Evolutionary conservation across 2,113 vertebrate species (phyloP).

Genomic region (Trematocara zebra): DNA sequence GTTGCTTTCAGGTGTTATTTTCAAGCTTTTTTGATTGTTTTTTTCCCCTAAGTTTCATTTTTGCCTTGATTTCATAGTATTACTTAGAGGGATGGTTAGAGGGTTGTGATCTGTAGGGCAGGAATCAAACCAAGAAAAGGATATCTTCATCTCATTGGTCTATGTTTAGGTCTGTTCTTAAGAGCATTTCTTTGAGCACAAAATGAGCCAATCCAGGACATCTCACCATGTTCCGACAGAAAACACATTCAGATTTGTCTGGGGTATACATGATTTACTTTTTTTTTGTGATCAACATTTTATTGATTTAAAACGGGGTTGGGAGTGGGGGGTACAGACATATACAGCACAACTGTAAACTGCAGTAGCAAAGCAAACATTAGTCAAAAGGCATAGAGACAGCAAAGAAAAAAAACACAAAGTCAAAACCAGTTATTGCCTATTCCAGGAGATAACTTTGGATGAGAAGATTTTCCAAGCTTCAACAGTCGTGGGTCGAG

Average conservation of each 20-base stretch:
- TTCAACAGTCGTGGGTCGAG: too few relatives aligned
- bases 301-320: too few relatives aligned
- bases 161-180: neutral
- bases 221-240: accelerated
- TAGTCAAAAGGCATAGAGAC: too few relatives aligned
- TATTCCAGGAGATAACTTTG: too few relatives aligned
- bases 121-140: neutral
- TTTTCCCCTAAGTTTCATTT: neutral
- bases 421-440: too few relatives aligned
- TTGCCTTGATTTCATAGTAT: neutral
- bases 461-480: too few relatives aligned
- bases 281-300: too few relatives aligned
- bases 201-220: neutral
- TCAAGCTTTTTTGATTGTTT: neutral
- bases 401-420: too few relatives aligned
- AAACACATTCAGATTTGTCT: neutral
- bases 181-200: neutral
- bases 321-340: too few relatives aligned
- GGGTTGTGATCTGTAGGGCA: neutral
- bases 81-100: neutral
- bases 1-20: neutral
- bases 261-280: neutral
- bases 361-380: too few relatives aligned
- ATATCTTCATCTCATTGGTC: neutral
- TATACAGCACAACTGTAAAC: too few relatives aligned